Evolutionary conservation across 2,797 vertebrate genomes (phyloP).

Genomic region (Mormyrops boulengeri): DNA sequence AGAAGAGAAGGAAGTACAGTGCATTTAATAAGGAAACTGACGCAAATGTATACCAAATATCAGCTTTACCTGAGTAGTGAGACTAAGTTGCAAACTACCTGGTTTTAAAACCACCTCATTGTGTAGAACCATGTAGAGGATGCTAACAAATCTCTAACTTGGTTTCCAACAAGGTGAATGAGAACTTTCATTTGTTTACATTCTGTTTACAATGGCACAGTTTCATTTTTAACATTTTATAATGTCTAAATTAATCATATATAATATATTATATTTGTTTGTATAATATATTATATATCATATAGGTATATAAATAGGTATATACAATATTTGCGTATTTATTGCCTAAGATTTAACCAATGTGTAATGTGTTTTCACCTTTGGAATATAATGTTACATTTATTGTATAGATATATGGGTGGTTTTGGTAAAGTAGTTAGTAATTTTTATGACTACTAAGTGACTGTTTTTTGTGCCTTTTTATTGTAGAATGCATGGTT

Average conservation of each 20-base stretch:
- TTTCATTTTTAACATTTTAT: conserved; percentile 68
- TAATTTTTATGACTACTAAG: conserved; percentile 98
- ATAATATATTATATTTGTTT: conserved; percentile 42
- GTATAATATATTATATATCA: conserved; percentile 6
- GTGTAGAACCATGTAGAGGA: conserved; percentile 55
- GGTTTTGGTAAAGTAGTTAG: conserved; percentile 95
- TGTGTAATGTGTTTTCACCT: conserved; percentile 95
- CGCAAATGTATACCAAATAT: neutral
- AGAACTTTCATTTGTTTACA: conserved; percentile 97
- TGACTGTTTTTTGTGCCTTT: conserved; percentile 99
- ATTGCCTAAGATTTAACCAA: conserved; percentile 93
- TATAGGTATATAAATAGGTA: conserved; percentile 51
- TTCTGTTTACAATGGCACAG: conserved; percentile 98
- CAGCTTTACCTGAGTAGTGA: conserved; percentile 53
- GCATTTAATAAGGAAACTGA: neutral
- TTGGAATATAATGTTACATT: conserved; percentile 98
- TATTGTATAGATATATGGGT: conserved; percentile 90
- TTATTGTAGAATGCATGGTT: conserved; percentile 93
- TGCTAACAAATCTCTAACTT: conserved; percentile 63
- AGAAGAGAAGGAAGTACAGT: neutral
- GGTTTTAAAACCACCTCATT: conserved; percentile 66
- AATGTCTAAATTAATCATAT: conserved; percentile 6
- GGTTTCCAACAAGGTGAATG: conserved; percentile 69
- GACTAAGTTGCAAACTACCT: conserved; percentile 84
- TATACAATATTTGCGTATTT: conserved; percentile 92